phyloP scores from a whole-genome alignment of 2,888 invertebrate genomes.

The Pharmacophagus antenor region DNA sequence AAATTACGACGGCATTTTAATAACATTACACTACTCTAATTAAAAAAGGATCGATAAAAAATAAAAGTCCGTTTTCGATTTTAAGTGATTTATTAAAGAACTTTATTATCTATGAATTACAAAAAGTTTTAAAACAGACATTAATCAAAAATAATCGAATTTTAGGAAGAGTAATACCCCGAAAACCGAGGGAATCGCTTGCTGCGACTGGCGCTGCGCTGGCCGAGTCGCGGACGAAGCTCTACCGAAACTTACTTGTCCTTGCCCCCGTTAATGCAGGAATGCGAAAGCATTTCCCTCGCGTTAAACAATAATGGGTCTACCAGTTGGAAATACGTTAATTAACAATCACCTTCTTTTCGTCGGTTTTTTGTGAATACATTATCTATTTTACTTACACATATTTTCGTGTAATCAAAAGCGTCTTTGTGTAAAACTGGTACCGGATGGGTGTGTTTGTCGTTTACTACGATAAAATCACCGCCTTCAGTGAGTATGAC shows the following conservation, averaged over 20 bases:
- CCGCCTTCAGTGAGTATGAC: conserved; percentile 50
- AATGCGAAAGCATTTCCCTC: no score
- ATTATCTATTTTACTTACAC: neutral
- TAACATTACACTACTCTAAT: neutral
- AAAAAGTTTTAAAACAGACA: neutral
- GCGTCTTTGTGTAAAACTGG: conserved; percentile 52
- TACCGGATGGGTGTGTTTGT: conserved; percentile 56
- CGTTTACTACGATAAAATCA: conserved; percentile 47
- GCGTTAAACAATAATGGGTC: no score
- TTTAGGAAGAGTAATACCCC: no score
- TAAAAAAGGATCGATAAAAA: neutral
- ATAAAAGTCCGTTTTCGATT: neutral
- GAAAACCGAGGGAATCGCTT: no score
- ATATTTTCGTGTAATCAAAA: neutral
- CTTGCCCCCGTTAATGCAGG: no score
- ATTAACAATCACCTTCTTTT: neutral
- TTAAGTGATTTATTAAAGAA: no score
- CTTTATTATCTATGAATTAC: no score
- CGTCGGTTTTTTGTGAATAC: neutral
- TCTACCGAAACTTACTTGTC: no score
- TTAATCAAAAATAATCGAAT: no score
- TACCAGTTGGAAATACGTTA: no score
- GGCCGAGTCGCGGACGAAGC: no score
- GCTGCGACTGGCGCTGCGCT: no score
- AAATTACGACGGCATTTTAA: neutral